Conservation (phyloP, 2,113 vertebrate genomes). For the Sinocyclocheilus grahami region DNA sequence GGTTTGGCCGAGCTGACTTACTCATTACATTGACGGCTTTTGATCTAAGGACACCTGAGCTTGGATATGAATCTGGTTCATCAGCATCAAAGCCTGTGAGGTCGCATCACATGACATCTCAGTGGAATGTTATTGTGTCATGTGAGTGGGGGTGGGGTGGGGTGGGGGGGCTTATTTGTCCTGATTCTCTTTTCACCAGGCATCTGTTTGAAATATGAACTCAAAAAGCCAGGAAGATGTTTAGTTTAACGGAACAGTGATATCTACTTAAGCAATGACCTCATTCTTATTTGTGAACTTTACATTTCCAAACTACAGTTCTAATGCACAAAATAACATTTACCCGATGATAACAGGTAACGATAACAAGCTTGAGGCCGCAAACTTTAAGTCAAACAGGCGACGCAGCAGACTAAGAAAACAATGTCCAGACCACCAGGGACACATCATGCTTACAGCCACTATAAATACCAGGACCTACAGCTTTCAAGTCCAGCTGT, state of each 20-base stretch:
- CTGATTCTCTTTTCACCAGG: constrained; percentile 45
- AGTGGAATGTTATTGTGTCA: constrained; percentile 47
- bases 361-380: constrained; percentile 63
- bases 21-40: background rate
- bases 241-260: constrained; percentile 39
- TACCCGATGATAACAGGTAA: constrained; percentile 65
- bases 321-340: constrained; percentile 63
- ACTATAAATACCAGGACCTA: constrained; percentile 58
- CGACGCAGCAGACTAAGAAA: constrained; percentile 57
- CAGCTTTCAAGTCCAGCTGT: constrained; percentile 38
- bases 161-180: constrained; percentile 44
- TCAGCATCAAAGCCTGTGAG: constrained; percentile 43
- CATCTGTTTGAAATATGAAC: constrained; percentile 27
- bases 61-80: constrained; percentile 6
- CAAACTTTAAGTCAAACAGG: constrained; percentile 56
- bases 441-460: constrained; percentile 52
- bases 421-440: constrained; percentile 64
- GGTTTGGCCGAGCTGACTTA: background rate
- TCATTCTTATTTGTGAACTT: background rate
- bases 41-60: constrained; percentile 27
- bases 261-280: background rate
- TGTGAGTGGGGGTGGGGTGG: constrained; percentile 30
- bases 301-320: background rate
- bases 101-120: constrained; percentile 51
- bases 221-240: constrained; percentile 36